These are phyloP conservation scores for Brachypterus glaber DNA, from an alignment of 2,888 invertebrate genomes.

Conservation along the genomic window DNA sequence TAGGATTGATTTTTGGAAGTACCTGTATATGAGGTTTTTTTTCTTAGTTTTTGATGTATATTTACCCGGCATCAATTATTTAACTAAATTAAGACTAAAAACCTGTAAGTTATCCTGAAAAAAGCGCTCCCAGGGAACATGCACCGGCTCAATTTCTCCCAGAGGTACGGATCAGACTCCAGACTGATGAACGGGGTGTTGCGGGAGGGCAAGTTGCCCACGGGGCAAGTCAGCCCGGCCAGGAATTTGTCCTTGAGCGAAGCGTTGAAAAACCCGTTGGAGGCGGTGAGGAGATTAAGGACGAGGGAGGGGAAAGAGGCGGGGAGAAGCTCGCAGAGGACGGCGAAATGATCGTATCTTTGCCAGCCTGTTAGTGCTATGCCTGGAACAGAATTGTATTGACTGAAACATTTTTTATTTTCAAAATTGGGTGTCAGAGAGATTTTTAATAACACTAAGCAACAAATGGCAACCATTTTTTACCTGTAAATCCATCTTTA, in stretches of 20 bases:
- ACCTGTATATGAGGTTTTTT: too few species aligned
- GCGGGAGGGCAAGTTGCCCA: conserved; percentile 26
- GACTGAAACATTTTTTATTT: too few species aligned
- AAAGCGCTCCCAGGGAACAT: conserved; percentile 55
- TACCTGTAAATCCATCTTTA: conserved; percentile 41
- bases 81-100: too few species aligned
- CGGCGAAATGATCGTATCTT: conserved; percentile 58
- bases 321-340: conserved; percentile 55
- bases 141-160: conserved; percentile 52
- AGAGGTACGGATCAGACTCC: conserved; percentile 51
- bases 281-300: conserved; percentile 49
- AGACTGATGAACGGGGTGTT: conserved; percentile 46
- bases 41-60: too few species aligned
- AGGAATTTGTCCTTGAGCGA: conserved; percentile 41
- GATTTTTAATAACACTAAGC: too few species aligned
- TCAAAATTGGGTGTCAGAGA: too few species aligned
- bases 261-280: conserved; percentile 52
- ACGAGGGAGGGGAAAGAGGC: conserved; percentile 54
- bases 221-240: conserved; percentile 48
- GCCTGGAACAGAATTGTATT: too few species aligned
- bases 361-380: conserved; percentile 52
- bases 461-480: too few species aligned
- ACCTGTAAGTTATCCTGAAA: conserved; percentile 41
- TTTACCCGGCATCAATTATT: too few species aligned
- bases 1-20: too few species aligned